Evolutionary conservation across 2,888 invertebrate genomes (phyloP).

Genomic region (Drosophila merina): DNA sequence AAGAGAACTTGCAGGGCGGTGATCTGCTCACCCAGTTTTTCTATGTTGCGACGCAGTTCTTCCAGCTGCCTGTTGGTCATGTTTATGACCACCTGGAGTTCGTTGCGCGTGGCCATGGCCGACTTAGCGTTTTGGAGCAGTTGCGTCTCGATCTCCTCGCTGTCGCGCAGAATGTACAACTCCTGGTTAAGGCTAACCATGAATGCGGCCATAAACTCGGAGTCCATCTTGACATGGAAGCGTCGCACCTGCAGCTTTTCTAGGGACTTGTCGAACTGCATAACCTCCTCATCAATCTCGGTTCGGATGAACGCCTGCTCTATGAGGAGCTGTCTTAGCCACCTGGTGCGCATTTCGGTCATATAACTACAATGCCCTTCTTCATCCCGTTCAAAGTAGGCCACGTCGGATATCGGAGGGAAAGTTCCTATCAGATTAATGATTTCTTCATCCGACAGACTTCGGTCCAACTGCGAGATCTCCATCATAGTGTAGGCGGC

Average conservation of each 20-base stretch:
- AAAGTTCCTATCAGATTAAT: conserved; percentile 41
- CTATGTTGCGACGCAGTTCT: conserved; percentile 72
- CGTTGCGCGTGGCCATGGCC: conserved; percentile 85
- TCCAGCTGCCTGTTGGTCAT: conserved; percentile 74
- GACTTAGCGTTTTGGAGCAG: conserved; percentile 86
- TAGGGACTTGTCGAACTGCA: conserved; percentile 88
- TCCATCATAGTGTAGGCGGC: conserved; percentile 57
- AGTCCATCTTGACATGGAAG: conserved; percentile 86
- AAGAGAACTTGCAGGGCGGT: conserved; percentile 86
- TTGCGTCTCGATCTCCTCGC: conserved; percentile 88
- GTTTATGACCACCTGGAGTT: conserved; percentile 80
- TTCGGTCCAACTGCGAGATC: conserved; percentile 47
- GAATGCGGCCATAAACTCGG: conserved; percentile 87
- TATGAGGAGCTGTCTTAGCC: conserved; percentile 85
- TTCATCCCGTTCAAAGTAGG: conserved; percentile 56
- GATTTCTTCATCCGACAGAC: conserved; percentile 46
- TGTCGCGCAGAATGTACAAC: conserved; percentile 89
- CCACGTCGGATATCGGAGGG: conserved; percentile 53
- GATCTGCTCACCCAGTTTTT: conserved; percentile 84
- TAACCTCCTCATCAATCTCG: conserved; percentile 86
- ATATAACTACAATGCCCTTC: conserved; percentile 56
- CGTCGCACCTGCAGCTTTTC: conserved; percentile 86
- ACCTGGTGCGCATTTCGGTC: conserved; percentile 67
- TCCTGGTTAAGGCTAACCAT: conserved; percentile 90
- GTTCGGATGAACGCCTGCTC: conserved; percentile 88